phyloP scores from a whole-genome alignment of 2,888 invertebrate species.

The Leucophora obtusa region DNA sequence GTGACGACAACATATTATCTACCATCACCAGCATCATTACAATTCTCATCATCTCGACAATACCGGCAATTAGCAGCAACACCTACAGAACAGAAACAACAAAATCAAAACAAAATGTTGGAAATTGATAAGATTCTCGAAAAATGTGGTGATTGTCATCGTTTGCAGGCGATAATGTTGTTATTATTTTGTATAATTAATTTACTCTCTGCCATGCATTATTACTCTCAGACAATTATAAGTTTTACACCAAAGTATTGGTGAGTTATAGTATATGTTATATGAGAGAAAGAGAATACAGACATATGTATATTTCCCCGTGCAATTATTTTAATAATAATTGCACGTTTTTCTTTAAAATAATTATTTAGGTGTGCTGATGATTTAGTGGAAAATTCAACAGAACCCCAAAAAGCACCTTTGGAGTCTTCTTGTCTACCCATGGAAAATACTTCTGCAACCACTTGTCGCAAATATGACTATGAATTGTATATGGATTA shows the following conservation, averaged over 20 bases:
- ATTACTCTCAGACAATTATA: conserved; percentile 82
- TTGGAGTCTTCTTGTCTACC: conserved; percentile 68
- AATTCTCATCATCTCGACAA: too few relatives aligned
- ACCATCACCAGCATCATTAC: not conserved
- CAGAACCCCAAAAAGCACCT: conserved; percentile 29
- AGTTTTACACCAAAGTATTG: conserved; percentile 80
- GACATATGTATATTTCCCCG: too few relatives aligned
- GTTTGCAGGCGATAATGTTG: conserved; percentile 80
- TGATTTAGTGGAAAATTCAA: conserved; percentile 41
- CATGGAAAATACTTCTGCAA: conserved; percentile 1
- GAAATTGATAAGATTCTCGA: conserved; percentile 79
- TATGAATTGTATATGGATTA: conserved; percentile 81
- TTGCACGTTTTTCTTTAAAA: too few relatives aligned
- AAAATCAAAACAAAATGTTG: conserved; percentile 67
- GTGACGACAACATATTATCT: not conserved
- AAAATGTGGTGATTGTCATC: conserved; percentile 80
- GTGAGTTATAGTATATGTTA: conserved; percentile 69
- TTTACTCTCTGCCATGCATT: conserved; percentile 81
- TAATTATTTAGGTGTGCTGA: conserved; percentile 69
- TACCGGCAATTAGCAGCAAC: not conserved
- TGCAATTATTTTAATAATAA: not conserved
- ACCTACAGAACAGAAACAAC: not conserved
- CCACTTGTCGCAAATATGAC: conserved; percentile 79
- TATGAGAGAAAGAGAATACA: not conserved
- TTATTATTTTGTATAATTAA: conserved; percentile 80